Conservation (phyloP, 2,113 vertebrate species). For the Smithornis capensis region DNA sequence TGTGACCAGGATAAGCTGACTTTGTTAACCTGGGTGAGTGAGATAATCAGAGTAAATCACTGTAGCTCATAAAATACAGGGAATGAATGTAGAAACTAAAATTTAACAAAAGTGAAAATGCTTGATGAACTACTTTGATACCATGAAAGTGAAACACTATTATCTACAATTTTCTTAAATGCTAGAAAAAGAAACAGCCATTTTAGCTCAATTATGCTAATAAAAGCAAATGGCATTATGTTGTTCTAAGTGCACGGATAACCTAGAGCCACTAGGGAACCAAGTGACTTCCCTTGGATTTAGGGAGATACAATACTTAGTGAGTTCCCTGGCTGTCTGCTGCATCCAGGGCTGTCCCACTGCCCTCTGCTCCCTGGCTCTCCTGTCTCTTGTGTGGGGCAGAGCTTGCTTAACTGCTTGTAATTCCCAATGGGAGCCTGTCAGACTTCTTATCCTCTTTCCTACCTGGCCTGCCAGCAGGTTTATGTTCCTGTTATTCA, state of each 20-base stretch:
- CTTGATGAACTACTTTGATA: background rate
- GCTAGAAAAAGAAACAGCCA: background rate
- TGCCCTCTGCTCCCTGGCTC: background rate
- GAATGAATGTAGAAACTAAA: background rate
- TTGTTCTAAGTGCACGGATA: background rate
- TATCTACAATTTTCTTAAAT: background rate
- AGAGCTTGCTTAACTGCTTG: background rate
- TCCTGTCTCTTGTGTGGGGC: background rate
- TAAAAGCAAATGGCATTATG: background rate
- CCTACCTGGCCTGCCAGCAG: background rate
- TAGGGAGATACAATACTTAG: background rate
- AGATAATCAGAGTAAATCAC: background rate
- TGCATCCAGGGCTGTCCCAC: background rate
- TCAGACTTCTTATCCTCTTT: background rate
- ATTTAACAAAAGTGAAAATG: background rate
- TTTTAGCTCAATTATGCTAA: background rate
- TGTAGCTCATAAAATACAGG: background rate
- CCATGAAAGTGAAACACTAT: background rate
- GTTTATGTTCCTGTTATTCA: accelerated
- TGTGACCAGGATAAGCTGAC: background rate
- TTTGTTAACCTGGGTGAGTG: background rate
- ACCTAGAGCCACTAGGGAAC: background rate
- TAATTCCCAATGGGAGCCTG: background rate
- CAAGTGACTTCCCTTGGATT: background rate
- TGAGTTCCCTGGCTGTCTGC: background rate